Base-by-base conservation (phyloP, 1,140 invertebrate species). In the Drosophila athabasca region DNA sequence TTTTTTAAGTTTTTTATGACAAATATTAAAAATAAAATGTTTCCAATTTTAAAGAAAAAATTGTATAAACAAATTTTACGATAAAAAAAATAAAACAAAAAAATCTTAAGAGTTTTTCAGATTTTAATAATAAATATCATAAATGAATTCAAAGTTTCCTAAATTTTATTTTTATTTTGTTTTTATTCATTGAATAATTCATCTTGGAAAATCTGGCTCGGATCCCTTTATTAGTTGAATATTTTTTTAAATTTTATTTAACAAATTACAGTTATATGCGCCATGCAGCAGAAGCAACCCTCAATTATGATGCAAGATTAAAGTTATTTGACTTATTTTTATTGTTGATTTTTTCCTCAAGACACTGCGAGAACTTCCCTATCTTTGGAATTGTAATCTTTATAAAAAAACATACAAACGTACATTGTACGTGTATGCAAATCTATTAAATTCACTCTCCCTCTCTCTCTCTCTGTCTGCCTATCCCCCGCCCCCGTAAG, bases 381-480 rank as follows among this genome's bases (percentile, higher is more conserved):
- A 39, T 39, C 51, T 13, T 11, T 41, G 17, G 51, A 57, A 43
- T 65, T 41, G 48, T 66, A 58, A 62, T 65, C 54, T 19, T 22
- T 53, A 51, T 55, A 54, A 51, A 58, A 41, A 43, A 41, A 9
- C 31, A 2, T 0, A 31, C 26, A 29, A 29, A 29, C 26, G 6
- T 29, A 29, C 26, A 26, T 26, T 3, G 1, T 26, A 26, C 26
- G 6, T 35, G 8, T 75, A 79, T 79, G 76, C 53, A 79, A 79
- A 79, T 75, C 55, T 62, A 66, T 80, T 80, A 61, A 79, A 80
- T 80, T 80, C 77, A 80, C 77, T 24, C 66, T 1, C 31, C 49
- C 24, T 64, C 31, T 8, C 31, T 29, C 29, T 6, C 29, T 2
- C 29, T 9, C 3, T 9, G 31, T 31, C 17, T 19, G 17, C 17